These are phyloP conservation scores for Lycia hirtaria DNA, from an alignment of 2,888 invertebrate species.

Conservation along the genomic window DNA sequence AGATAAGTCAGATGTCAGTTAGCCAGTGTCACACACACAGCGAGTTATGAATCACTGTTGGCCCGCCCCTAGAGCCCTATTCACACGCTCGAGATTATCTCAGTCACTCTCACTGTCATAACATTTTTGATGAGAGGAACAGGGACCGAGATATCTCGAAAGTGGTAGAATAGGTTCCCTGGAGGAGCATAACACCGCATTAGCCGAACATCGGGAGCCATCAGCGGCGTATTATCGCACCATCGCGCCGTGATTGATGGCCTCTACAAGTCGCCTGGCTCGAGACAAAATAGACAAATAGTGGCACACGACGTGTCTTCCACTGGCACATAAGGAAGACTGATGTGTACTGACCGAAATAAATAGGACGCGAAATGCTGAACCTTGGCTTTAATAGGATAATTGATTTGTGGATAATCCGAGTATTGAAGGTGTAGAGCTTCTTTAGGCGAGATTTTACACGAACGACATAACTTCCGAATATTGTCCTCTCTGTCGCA, in stretches of 20 bases:
- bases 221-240: conserved; percentile 46
- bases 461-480: too few relatives aligned
- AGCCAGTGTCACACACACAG: conserved; percentile 39
- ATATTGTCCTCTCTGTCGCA: too few relatives aligned
- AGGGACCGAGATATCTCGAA: too few relatives aligned
- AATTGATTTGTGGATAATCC: conserved; percentile 35
- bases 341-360: conserved; percentile 26
- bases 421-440: conserved; percentile 23
- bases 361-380: conserved; percentile 32
- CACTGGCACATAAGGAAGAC: conserved; percentile 17
- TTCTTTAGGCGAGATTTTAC: too few relatives aligned
- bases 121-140: too few relatives aligned
- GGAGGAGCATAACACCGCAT: conserved; percentile 53
- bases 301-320: conserved; percentile 12
- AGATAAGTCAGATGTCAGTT: conserved; percentile 38
- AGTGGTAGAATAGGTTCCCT: too few relatives aligned
- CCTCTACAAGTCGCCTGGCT: conserved; percentile 33
- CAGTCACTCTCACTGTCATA: too few relatives aligned
- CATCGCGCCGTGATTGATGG: conserved; percentile 40
- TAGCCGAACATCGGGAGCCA: conserved; percentile 58
- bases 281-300: conserved; percentile 37
- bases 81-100: too few relatives aligned
- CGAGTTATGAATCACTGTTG: conserved; percentile 45
- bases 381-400: conserved; percentile 37
- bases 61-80: conserved; percentile 40